A percentile compares a stretch with the other conserved stretches of the same genome.
Conservation (phyloP, 2,797 vertebrate genomes). For the Coluber constrictor region DNA sequence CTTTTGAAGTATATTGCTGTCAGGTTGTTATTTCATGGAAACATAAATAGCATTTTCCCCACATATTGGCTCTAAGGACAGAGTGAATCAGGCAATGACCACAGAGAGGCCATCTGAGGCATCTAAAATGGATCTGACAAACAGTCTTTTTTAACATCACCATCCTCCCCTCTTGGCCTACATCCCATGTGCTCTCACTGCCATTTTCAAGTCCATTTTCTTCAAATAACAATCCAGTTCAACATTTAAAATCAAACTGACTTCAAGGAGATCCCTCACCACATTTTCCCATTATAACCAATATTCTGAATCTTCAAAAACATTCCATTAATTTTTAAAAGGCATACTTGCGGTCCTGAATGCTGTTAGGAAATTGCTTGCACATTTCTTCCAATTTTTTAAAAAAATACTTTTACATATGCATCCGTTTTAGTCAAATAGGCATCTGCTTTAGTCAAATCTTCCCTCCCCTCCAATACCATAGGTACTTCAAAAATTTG, state of each 20-base stretch:
- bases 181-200: not conserved
- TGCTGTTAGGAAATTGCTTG: not conserved
- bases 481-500: not conserved
- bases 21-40: not conserved
- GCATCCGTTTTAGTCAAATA: not conserved
- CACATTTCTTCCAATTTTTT: not conserved
- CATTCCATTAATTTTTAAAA: not conserved
- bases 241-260: not conserved
- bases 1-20: not conserved
- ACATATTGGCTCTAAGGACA: not conserved
- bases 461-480: not conserved
- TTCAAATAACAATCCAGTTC: not conserved
- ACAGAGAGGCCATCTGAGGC: not conserved
- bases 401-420: constrained; percentile 2
- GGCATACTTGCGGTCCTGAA: not conserved
- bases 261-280: not conserved
- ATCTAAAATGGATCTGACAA: not conserved
- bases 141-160: not conserved
- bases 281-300: not conserved
- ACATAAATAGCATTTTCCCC: not conserved
- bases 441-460: constrained; percentile 5
- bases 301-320: not conserved
- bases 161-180: not conserved
- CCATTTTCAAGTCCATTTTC: not conserved
- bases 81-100: not conserved